Evolutionary conservation across 2,797 vertebrate species (phyloP).

Genomic region (Chelonia mydas): DNA sequence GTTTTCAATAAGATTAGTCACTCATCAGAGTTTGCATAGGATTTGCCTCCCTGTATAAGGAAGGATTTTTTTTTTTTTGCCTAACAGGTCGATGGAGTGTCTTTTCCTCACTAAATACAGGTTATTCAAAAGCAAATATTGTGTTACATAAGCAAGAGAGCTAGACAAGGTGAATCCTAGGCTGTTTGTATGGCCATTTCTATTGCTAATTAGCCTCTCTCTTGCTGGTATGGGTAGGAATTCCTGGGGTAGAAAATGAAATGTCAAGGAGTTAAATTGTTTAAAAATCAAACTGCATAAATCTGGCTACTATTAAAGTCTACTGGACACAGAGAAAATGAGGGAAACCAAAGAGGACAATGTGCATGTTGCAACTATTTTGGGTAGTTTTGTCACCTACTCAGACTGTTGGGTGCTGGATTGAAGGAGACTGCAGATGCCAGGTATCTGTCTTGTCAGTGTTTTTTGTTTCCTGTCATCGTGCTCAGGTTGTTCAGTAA

Average conservation of each 20-base stretch:
- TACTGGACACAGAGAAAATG: no score
- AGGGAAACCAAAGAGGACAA: neutral
- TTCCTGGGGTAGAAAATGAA: neutral
- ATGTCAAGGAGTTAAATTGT: neutral
- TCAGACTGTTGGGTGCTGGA: neutral
- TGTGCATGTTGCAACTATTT: neutral
- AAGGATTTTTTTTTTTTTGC: neutral
- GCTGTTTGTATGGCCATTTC: neutral
- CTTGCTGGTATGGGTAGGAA: neutral
- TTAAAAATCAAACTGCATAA: neutral
- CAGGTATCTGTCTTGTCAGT: neutral
- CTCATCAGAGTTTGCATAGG: neutral
- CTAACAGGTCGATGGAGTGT: neutral
- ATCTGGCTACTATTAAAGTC: neutral
- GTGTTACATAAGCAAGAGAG: neutral
- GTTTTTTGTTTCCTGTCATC: neutral
- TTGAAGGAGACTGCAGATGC: neutral
- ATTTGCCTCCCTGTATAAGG: neutral
- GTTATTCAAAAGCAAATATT: neutral
- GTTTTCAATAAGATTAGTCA: neutral
- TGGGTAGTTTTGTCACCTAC: neutral
- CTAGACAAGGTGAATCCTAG: neutral
- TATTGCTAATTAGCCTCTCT: neutral
- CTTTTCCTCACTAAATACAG: neutral
- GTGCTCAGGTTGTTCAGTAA: neutral